Evolutionary conservation across 1,140 invertebrate species (phyloP).

Genomic region (Anastatus disparis): DNA sequence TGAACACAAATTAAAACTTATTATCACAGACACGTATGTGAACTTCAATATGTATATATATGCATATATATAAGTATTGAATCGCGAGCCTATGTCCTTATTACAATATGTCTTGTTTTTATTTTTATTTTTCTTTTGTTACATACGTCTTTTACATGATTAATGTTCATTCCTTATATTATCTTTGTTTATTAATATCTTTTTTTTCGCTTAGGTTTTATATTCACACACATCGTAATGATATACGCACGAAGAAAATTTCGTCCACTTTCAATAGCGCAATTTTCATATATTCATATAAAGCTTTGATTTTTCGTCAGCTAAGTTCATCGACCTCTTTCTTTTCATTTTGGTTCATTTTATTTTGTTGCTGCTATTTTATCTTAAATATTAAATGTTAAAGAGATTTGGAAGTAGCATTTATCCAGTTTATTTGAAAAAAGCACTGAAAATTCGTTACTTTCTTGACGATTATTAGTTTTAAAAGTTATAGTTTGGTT

Average conservation of each 20-base stretch:
- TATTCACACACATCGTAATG: neutral
- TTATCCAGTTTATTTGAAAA: too few relatives aligned
- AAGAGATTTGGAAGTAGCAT: too few relatives aligned
- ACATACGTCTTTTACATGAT: neutral
- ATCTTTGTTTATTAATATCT: too few relatives aligned
- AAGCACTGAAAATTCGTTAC: neutral
- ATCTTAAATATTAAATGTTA: too few relatives aligned
- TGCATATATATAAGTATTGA: constrained; percentile 18
- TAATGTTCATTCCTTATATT: neutral
- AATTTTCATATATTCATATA: neutral
- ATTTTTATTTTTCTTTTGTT: too few relatives aligned
- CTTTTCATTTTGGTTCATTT: too few relatives aligned
- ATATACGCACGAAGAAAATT: neutral
- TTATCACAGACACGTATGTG: constrained; percentile 46
- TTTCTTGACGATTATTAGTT: too few relatives aligned
- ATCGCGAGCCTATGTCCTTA: constrained; percentile 20
- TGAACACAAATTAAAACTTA: constrained; percentile 45
- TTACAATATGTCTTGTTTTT: constrained; percentile 7
- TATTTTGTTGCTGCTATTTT: too few relatives aligned
- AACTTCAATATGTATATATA: constrained; percentile 33
- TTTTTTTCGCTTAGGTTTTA: neutral
- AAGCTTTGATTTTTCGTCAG: constrained; percentile 3
- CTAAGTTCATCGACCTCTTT: neutral
- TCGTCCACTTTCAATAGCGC: constrained; percentile 2
- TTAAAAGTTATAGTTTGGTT: too few relatives aligned